These are phyloP conservation scores for Microctenopoma lineatum DNA, from an alignment of 2,797 vertebrate species.

Conservation along the genomic window DNA sequence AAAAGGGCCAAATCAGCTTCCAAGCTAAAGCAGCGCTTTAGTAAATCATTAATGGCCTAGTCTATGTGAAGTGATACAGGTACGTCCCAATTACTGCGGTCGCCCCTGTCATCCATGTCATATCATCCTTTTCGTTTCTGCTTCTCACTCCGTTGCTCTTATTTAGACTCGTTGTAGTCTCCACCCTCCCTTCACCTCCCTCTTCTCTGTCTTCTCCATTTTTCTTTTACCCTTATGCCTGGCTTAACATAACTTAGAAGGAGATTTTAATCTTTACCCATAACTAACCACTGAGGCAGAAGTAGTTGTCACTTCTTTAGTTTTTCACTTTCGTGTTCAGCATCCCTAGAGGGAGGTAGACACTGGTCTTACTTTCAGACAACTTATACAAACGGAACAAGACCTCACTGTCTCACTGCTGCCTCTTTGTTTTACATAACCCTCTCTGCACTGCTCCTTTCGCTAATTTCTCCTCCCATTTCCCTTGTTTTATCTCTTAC, in stretches of 20 bases:
- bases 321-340: constrained; percentile 3
- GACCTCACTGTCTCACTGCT: not conserved
- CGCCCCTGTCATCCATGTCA: constrained; percentile 22
- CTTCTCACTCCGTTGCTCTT: constrained; percentile 20
- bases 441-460: not conserved
- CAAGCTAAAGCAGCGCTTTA: constrained; percentile 37
- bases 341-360: not conserved
- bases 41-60: constrained; percentile 52
- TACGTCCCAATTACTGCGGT: constrained; percentile 38
- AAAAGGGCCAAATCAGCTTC: constrained; percentile 36
- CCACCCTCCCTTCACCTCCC: not conserved
- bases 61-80: constrained; percentile 41
- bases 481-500: not conserved
- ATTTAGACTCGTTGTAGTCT: constrained; percentile 1
- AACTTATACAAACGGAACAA: not conserved
- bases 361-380: not conserved
- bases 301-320: constrained; percentile 13
- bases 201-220: not conserved
- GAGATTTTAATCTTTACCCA: constrained; percentile 8
- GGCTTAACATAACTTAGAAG: not conserved
- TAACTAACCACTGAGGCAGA: constrained; percentile 11
- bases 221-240: not conserved
- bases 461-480: not conserved
- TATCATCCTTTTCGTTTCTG: constrained; percentile 27
- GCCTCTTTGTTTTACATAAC: not conserved